A percentile compares a stretch with the other conserved stretches of the same genome.
phyloP scores from a whole-genome alignment of 2,113 vertebrate species.

The Sisor rabdophorus region DNA sequence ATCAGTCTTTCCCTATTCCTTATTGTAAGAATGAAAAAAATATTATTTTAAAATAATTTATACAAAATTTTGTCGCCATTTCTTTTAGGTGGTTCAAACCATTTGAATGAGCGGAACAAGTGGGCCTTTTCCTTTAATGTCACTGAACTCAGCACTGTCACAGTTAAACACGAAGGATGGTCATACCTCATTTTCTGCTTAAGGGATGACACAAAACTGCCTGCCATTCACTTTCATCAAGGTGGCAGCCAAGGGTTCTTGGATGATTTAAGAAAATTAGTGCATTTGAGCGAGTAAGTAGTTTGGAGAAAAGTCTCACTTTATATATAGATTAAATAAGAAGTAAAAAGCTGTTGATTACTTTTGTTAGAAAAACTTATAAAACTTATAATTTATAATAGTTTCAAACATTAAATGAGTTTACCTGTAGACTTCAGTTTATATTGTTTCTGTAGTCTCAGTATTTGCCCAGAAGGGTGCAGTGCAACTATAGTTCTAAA shows the following conservation, averaged over 20 bases:
- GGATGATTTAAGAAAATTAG: slow-evolving; percentile 81
- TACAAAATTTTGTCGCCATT: slow-evolving; percentile 1
- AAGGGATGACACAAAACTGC: slow-evolving; percentile 79
- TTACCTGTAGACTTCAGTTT: not conserved
- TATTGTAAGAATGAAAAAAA: no score
- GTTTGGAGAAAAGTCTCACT: not conserved
- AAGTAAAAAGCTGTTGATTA: not conserved
- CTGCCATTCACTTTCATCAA: slow-evolving; percentile 90
- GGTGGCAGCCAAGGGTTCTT: slow-evolving; percentile 84
- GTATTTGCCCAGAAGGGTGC: slow-evolving; percentile 31
- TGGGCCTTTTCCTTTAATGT: slow-evolving; percentile 87
- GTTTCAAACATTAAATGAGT: not conserved
- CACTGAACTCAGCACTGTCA: slow-evolving; percentile 83
- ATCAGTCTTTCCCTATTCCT: no score
- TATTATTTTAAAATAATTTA: no score
- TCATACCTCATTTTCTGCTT: slow-evolving; percentile 82
- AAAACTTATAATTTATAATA: not conserved
- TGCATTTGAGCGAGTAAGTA: slow-evolving; percentile 86
- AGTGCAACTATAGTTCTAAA: not conserved
- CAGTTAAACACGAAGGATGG: slow-evolving; percentile 86
- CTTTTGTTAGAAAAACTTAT: not conserved
- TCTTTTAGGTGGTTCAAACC: slow-evolving; percentile 58
- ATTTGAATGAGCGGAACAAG: slow-evolving; percentile 71
- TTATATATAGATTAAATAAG: not conserved
- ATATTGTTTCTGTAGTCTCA: not conserved